Base-by-base conservation (phyloP, 2,888 invertebrate species). In the Brachypalpus laphriformis region DNA sequence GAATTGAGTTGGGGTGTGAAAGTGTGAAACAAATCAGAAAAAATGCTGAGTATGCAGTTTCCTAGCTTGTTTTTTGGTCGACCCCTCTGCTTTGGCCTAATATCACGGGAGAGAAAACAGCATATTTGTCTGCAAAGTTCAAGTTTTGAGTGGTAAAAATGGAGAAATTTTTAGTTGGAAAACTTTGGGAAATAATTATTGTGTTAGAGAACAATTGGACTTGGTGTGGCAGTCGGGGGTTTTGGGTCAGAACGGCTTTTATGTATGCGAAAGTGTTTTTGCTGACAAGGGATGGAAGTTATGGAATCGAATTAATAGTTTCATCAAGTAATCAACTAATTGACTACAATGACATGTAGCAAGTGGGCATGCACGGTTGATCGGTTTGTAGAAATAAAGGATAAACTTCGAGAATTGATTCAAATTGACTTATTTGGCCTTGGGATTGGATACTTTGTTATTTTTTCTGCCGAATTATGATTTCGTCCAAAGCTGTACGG, bases 141-240 rank as follows among this genome's bases (percentile, higher is more conserved):
- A 72, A 40, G n/a, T 61, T 66, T 57, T 47, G 45, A 66, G 47
- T 37, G 47, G 47, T 25, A 16, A 56, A n/a, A 75, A 66, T 34
- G 57, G 25, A 42, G 16, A 57, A 47, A 28, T 37, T 66, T 57
- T 66, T 37, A 56, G 45, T 66, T 65, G 37, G 34, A 57, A 65
- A 75, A 75, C 34, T 75, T 65, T 63, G 14, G 3, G 1, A 57
- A 75, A 75, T 57, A 75, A 75, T 57, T 65, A 75, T 56, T 45
- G 54, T 57, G 65, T 66, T 63, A 22, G 25, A n/a, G 31, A 45
- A 51, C 40, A 61, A 51, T 61, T 31, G 31, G 22, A 9, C 47
- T 20, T 47, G 14, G 47, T 49, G 40, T 40, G 37, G 6, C 16
- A 14, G 45, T 57, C 14, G 31, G 47, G 9, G 34, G 11, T 22